Evolutionary conservation across 1,140 invertebrate genomes (phyloP).

Genomic region (Pogonomyrmex barbatus): DNA sequence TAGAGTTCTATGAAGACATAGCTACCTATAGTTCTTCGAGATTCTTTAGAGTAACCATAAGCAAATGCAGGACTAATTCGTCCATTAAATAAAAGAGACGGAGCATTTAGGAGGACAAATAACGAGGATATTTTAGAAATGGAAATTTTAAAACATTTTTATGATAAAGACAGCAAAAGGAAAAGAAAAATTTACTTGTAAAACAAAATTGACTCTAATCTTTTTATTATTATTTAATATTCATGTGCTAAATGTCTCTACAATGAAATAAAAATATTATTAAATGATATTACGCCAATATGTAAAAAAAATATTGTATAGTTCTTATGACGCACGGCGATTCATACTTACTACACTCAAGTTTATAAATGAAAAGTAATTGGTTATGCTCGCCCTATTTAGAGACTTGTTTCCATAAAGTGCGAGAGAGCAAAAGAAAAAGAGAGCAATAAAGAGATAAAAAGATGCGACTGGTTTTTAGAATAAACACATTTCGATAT

Average conservation of each 20-base stretch:
- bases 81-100: not conserved
- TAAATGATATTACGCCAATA: too few relatives aligned
- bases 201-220: not conserved
- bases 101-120: not conserved
- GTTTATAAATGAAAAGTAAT: conserved; percentile 6
- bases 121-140: not conserved
- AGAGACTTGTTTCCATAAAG: not conserved
- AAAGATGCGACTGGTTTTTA: conserved; percentile 9
- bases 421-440: conserved; percentile 3
- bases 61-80: not conserved
- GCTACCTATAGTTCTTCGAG: not conserved
- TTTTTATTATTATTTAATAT: conserved; percentile 20
- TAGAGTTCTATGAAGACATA: conserved; percentile 1
- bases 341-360: not conserved
- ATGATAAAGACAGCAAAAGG: not conserved
- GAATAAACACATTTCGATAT: conserved; percentile 55
- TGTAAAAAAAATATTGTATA: not conserved
- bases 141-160: not conserved
- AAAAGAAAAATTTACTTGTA: not conserved
- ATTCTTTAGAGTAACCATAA: conserved; percentile 41
- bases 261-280: not conserved
- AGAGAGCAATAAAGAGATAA: conserved; percentile 8
- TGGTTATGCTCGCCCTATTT: not conserved
- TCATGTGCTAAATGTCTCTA: not conserved
- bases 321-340: not conserved